Conservation (phyloP, 1,140 invertebrate species). For the Bombus affinis region DNA sequence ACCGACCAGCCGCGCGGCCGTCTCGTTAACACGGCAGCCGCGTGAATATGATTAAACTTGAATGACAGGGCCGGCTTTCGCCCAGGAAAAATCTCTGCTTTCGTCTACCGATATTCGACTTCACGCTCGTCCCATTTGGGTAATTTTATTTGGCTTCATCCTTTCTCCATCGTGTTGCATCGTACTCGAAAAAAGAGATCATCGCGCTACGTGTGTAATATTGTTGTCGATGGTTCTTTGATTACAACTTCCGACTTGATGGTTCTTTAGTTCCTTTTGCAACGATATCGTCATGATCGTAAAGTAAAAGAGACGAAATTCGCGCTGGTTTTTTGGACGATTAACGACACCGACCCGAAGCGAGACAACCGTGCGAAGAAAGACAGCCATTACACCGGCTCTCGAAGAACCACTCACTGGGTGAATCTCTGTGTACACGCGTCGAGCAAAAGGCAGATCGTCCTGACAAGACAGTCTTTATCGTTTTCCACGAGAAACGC, state of each 20-base stretch:
- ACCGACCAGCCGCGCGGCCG: slow-evolving; percentile 44
- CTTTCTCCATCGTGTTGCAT: neutral
- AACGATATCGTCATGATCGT: neutral
- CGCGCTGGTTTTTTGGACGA: slow-evolving; percentile 12
- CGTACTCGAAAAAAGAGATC: neutral
- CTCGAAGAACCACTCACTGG: too few relatives aligned
- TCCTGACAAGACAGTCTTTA: slow-evolving; percentile 42
- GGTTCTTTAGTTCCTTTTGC: neutral
- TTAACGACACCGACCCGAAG: slow-evolving; percentile 1
- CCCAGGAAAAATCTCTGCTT: neutral
- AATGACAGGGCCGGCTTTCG: slow-evolving; percentile 37
- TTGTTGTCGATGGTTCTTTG: neutral
- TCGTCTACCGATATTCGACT: neutral
- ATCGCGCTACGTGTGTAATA: slow-evolving; percentile 22
- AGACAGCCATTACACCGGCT: neutral
- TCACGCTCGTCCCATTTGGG: neutral
- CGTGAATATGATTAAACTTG: slow-evolving; percentile 66
- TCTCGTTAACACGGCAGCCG: slow-evolving; percentile 63
- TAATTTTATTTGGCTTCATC: slow-evolving; percentile 7
- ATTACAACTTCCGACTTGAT: neutral
- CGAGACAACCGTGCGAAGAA: slow-evolving; percentile 1
- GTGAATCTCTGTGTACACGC: neutral
- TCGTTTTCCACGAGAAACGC: slow-evolving; percentile 51
- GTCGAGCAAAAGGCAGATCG: slow-evolving; percentile 20
- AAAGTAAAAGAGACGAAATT: neutral